Evolutionary conservation across 2,888 invertebrate species (phyloP), one percentile per base, ranked within the genome.

Genomic region (Caenorhabditis angaria): DNA sequence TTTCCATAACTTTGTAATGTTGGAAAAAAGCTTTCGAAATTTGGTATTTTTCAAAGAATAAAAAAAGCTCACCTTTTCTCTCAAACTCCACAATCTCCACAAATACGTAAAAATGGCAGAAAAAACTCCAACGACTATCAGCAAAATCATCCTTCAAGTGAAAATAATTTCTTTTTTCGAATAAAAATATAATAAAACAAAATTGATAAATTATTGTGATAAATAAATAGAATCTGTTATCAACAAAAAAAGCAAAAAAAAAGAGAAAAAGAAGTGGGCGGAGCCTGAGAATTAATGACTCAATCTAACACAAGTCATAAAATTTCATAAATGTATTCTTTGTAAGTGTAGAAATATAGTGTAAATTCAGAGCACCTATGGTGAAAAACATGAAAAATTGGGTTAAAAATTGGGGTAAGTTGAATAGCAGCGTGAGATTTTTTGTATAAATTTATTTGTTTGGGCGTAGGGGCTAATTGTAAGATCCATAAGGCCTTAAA

Each of bases 211-310:
- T n/a, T n/a, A n/a, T n/a, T n/a, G n/a, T n/a, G n/a, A n/a, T n/a
- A n/a, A n/a, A n/a, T n/a, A n/a, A n/a, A n/a, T n/a, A 67, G 59
- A 66, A 67, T 14, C 48, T 20, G 47, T 54, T 68, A 62, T 58
- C 62, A 68, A 41, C 32, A 47, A 47, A 28, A n/a, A n/a, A n/a
- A n/a, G n/a, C n/a, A n/a, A n/a, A n/a, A n/a, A n/a, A n/a, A n/a
- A n/a, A n/a, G n/a, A 29, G 51, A 51, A 35, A 12, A 53, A 48
- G 27, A 57, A 66, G 22, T 24, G 50, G 69, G 64, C 64, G 69
- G 64, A 14, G 61, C 32, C 25, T n/a, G n/a, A n/a, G n/a, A 56
- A 28, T 8, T 2, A 12, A n/a, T n/a, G 41, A 41, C 41, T 41
- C 41, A 41, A 41, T 10, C 32, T 32, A 8, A 8, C 10, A 32